Evolutionary conservation across 2,888 invertebrate genomes (phyloP), one percentile per base, ranked within the genome.

Genomic region (Archips xylosteana): DNA sequence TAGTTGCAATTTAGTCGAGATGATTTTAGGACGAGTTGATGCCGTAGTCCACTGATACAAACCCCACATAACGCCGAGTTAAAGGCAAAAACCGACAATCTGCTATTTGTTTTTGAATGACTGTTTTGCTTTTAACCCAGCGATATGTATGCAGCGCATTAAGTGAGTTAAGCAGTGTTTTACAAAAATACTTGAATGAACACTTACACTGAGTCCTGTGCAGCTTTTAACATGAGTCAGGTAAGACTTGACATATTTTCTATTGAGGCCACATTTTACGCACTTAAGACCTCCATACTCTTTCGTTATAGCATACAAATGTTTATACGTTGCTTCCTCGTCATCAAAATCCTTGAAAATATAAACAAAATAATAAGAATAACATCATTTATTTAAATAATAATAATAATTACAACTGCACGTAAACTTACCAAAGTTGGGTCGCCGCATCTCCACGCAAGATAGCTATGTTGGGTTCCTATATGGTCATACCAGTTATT

Each of bases 401-500:
- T 36, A 4, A 39, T 6, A 39, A 39, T 5, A 39, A 39, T 39
- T 4, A 39, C 39, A 39, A 39, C 5, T 6, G 39, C 39, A 39
- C 2, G 32, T 32, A 57, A 32, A 76, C 79, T 79, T 78, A 88
- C 87, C 80, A 87, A 71, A 42, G 76, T 67, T 5, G 72, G 73
- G 39, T 82, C 78, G 15, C 79, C 83, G 15, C 78, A 76, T 70
- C 78, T 82, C 86, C 85, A 87, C 6, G 87, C 83, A 15, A 86
- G 75, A 75, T 88, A 86, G 70, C 83, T 78, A 69, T 88, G 88
- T 47, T 80, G 68, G 60, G 76, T 76, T 23, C 77, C 78, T 54
- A 84, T 85, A 70, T 88, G 88, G 34, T 82, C 78, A 9, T 78
- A 64, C 88, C 88, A 88, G n/a, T 73, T 57, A 1, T 51, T 23